These are phyloP conservation scores for Aradophagus sp. DNA, from an alignment of 1,140 invertebrate genomes.

Conservation along the genomic window DNA sequence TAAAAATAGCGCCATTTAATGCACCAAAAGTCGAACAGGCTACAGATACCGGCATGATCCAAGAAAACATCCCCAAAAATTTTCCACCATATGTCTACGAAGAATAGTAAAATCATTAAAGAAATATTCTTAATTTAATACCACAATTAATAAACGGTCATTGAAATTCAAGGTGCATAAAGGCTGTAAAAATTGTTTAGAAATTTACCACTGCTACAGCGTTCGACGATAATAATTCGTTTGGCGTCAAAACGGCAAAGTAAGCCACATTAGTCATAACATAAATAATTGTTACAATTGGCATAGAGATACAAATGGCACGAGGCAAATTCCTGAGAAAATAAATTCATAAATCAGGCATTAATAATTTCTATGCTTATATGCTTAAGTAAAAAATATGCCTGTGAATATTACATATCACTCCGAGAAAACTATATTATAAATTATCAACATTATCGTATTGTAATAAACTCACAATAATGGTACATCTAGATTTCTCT, in stretches of 20 bases:
- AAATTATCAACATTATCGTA: neutral
- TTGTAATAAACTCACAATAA: too few relatives aligned
- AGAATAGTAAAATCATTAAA: too few relatives aligned
- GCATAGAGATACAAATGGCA: conserved; percentile 94
- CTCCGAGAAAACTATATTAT: neutral
- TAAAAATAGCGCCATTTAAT: conserved; percentile 90
- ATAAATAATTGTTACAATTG: conserved; percentile 91
- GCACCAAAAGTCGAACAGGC: conserved; percentile 91
- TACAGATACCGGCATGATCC: conserved; percentile 91
- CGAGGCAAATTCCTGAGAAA: conserved; percentile 85
- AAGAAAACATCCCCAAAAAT: conserved; percentile 85
- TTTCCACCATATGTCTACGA: conserved; percentile 87
- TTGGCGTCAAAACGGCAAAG: conserved; percentile 87
- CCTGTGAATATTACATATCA: too few relatives aligned
- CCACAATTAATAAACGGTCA: too few relatives aligned
- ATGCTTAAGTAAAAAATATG: too few relatives aligned
- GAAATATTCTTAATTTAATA: too few relatives aligned
- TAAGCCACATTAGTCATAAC: conserved; percentile 94
- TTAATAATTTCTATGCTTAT: too few relatives aligned
- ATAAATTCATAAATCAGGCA: neutral
- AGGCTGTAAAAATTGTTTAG: neutral
- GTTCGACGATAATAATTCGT: conserved; percentile 86
- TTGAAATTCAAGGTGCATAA: too few relatives aligned
- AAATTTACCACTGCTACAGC: conserved; percentile 70
- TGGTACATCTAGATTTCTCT: too few relatives aligned